Evolutionary conservation across 1,140 invertebrate species (phyloP).

Genomic region (Caenorhabditis inopinata): DNA sequence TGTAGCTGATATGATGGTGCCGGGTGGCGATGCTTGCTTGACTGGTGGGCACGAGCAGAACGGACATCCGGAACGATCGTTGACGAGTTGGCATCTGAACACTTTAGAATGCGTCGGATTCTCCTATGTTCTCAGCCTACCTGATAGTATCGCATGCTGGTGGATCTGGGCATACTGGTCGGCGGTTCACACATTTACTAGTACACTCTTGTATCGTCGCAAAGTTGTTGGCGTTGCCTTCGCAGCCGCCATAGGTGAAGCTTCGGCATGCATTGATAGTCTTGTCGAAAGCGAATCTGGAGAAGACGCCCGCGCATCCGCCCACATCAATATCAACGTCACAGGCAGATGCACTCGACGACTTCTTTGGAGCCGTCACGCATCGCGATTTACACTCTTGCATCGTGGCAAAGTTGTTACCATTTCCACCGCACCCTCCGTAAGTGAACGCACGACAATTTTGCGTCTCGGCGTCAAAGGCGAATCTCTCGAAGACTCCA

Average conservation of each 20-base stretch:
- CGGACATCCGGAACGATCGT: constrained; percentile 59
- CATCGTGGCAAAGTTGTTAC: constrained; percentile 61
- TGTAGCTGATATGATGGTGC: constrained; percentile 34
- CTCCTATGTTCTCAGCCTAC: no score
- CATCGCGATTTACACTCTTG: constrained; percentile 53
- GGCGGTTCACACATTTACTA: constrained; percentile 47
- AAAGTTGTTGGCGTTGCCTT: constrained; percentile 53
- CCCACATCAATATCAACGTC: constrained; percentile 46
- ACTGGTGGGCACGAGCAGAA: constrained; percentile 64
- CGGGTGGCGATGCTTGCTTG: constrained; percentile 20
- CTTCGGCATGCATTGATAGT: constrained; percentile 46
- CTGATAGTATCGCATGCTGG: constrained; percentile 52
- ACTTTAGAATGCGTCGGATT: no score
- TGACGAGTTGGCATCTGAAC: constrained; percentile 63
- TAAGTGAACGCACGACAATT: constrained; percentile 58
- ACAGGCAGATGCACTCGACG: constrained; percentile 47
- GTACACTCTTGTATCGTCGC: constrained; percentile 49
- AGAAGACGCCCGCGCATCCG: constrained; percentile 51
- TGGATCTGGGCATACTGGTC: constrained; percentile 47
- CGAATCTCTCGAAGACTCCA: constrained; percentile 59
- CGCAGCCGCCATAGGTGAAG: constrained; percentile 56
- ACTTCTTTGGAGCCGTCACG: constrained; percentile 20
- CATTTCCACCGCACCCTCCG: constrained; percentile 62
- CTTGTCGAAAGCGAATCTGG: constrained; percentile 49
- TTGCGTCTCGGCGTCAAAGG: constrained; percentile 53